Conservation (phyloP, 2,113 vertebrate genomes). For the Melanocharis versteri region DNA sequence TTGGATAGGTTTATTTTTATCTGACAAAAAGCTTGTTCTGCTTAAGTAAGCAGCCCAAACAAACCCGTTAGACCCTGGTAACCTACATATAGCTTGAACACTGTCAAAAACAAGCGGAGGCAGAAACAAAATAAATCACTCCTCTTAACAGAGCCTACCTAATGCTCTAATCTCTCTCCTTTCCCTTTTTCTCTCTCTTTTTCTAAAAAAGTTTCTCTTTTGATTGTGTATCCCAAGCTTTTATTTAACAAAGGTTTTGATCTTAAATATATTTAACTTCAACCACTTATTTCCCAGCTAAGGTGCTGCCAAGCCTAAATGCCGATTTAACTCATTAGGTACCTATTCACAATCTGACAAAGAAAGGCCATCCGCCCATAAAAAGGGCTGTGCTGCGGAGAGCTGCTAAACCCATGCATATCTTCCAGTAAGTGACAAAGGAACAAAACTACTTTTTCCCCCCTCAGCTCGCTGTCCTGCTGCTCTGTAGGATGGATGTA, state of each 20-base stretch:
- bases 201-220: background rate
- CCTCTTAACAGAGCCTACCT: background rate
- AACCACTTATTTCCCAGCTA: background rate
- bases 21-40: background rate
- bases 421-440: background rate
- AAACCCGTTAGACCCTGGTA: background rate
- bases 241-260: background rate
- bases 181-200: fast-evolving
- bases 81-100: background rate
- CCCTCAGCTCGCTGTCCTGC: background rate
- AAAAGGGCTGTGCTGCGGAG: background rate
- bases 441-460: background rate
- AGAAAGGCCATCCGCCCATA: background rate
- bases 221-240: background rate
- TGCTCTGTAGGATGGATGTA: background rate
- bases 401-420: fast-evolving
- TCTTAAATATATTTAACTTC: background rate
- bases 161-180: fast-evolving
- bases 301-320: background rate
- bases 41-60: background rate
- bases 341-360: background rate
- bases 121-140: background rate
- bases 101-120: background rate
- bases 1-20: background rate
- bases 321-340: background rate